Conservation (phyloP, 30 jellyfish, hydroid and myxozoan genomes). For the Turritopsis rubra region DNA sequence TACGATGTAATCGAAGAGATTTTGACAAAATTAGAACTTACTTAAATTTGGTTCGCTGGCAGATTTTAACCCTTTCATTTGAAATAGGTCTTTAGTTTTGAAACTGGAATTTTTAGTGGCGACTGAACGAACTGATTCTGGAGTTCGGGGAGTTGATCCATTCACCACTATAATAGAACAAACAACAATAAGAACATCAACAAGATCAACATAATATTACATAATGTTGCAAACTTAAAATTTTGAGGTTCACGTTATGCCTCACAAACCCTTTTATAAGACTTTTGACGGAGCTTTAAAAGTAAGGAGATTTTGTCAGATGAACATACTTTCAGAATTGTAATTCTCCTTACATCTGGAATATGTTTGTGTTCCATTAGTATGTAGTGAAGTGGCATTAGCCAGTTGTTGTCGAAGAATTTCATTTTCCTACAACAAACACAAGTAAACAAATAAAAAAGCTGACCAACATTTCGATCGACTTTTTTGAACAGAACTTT, state of each 20-base stretch:
- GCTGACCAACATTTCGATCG: too few relatives aligned
- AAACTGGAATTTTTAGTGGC: conserved; percentile 5
- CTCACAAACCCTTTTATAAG: too few relatives aligned
- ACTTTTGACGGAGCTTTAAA: too few relatives aligned
- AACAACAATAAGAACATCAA: too few relatives aligned
- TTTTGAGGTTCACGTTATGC: too few relatives aligned
- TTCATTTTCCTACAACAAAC: conserved; percentile 30
- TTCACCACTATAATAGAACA: conserved; percentile 1
- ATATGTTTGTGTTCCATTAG: conserved; percentile 6
- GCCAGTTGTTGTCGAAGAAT: conserved; percentile 32
- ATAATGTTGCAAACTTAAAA: too few relatives aligned
- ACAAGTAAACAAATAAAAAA: neutral
- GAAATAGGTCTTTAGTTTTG: conserved; percentile 17
- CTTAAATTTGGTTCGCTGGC: conserved; percentile 93
- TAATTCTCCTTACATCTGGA: neutral
- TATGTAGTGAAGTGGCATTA: conserved; percentile 26
- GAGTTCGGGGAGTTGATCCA: conserved; percentile 24
- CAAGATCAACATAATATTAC: neutral
- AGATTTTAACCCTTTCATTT: conserved; percentile 34
- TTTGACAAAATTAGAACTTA: conserved; percentile 15
- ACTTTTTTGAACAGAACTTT: too few relatives aligned
- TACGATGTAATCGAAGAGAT: too few relatives aligned
- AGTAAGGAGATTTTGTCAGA: too few relatives aligned
- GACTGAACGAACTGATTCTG: conserved; percentile 31
- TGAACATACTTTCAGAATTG: too few relatives aligned